phyloP scores from a whole-genome alignment of 1,140 invertebrate species.

The Caerostris darwini region DNA sequence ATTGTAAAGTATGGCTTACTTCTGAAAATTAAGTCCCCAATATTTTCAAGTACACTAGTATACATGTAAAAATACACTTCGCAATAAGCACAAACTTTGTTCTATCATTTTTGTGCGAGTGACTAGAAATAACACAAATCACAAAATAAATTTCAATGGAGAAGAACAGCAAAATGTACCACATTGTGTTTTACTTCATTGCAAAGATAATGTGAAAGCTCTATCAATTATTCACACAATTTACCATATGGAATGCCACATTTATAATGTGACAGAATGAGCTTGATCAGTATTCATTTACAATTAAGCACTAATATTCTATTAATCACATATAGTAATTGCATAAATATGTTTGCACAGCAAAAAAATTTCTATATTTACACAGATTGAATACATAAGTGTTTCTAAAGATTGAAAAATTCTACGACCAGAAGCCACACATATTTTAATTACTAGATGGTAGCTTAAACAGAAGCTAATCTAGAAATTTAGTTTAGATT shows the following conservation, averaged over 20 bases:
- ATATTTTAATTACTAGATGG: background rate
- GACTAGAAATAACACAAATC: slow-evolving; percentile 68
- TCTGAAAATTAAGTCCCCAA: slow-evolving; percentile 74
- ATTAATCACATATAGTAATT: slow-evolving; percentile 65
- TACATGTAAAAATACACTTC: slow-evolving; percentile 76
- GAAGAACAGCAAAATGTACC: slow-evolving; percentile 73
- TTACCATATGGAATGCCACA: slow-evolving; percentile 44
- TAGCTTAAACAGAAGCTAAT: background rate
- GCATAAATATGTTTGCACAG: slow-evolving; percentile 42
- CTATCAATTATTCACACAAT: slow-evolving; percentile 63
- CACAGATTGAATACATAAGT: background rate
- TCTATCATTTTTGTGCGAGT: slow-evolving; percentile 75
- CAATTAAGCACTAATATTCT: slow-evolving; percentile 49
- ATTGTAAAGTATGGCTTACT: slow-evolving; percentile 49
- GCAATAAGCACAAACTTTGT: slow-evolving; percentile 75
- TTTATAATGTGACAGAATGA: slow-evolving; percentile 42
- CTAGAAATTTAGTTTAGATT: slow-evolving; percentile 3
- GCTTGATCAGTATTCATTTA: slow-evolving; percentile 56
- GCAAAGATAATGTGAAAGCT: slow-evolving; percentile 74
- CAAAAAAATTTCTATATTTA: slow-evolving; percentile 45
- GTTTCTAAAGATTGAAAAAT: slow-evolving; percentile 16
- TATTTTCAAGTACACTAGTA: slow-evolving; percentile 72
- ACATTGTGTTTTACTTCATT: slow-evolving; percentile 58
- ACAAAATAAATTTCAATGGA: slow-evolving; percentile 64
- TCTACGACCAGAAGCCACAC: background rate